Percentiles rank a stretch among this genome's conserved stretches.
These are phyloP conservation scores for Tauraco erythrolophus DNA, from an alignment of 2,113 vertebrate species.

Conservation along the genomic window DNA sequence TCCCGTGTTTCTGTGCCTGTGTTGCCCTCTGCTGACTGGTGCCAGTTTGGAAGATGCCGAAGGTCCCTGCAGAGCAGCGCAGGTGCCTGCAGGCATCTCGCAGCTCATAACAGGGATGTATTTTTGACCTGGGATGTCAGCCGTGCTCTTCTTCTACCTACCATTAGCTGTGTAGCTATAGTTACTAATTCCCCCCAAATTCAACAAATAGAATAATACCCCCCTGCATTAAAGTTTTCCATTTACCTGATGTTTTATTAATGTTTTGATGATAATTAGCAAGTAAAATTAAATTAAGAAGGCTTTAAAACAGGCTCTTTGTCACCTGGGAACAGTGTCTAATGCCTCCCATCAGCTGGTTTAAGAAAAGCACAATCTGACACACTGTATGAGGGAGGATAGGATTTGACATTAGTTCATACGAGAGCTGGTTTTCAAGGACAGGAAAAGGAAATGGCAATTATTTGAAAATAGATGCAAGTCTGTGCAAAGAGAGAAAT, in stretches of 20 bases:
- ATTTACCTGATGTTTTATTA: not conserved
- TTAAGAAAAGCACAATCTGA: not conserved
- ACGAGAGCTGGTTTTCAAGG: conserved; percentile 2
- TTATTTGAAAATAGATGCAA: conserved; percentile 3
- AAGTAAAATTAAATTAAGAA: not conserved
- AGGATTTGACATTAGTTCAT: not conserved
- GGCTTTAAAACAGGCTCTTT: not conserved
- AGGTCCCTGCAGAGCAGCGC: not conserved
- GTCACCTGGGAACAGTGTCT: not conserved
- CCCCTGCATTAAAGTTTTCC: not conserved
- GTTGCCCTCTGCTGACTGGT: conserved; percentile 58
- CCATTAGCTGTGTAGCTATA: not conserved
- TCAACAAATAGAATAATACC: not conserved
- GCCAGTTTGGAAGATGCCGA: not conserved
- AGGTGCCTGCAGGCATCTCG: not conserved
- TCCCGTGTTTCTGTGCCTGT: not conserved
- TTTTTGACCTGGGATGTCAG: not conserved
- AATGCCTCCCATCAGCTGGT: not conserved
- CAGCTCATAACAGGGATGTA: not conserved
- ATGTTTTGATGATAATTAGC: not conserved
- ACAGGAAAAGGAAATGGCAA: not conserved
- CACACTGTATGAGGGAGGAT: not conserved
- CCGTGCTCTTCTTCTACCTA: not conserved
- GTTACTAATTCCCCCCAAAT: not conserved
- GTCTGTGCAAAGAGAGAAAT: not conserved